Evolutionary conservation across 2,888 invertebrate genomes (phyloP).

Genomic region (Pilophorus perplexus): DNA sequence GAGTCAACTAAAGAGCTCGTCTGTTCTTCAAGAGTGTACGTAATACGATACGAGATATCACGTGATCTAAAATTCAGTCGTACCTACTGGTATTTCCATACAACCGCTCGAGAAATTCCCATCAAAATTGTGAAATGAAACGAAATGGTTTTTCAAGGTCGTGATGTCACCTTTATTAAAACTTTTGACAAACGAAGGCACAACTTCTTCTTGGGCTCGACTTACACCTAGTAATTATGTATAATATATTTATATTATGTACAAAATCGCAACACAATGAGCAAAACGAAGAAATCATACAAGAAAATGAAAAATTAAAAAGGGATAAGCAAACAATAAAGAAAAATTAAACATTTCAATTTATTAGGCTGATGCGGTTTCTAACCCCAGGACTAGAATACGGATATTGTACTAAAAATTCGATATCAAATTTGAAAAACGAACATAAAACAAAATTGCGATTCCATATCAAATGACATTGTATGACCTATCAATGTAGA

Average conservation of each 20-base stretch:
- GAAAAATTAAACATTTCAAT: not conserved
- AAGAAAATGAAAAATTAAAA: not conserved
- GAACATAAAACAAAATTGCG: not conserved
- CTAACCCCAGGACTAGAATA: too few relatives aligned
- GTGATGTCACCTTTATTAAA: slow-evolving; percentile 40
- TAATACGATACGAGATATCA: too few relatives aligned
- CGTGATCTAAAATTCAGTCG: too few relatives aligned
- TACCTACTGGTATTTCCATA: too few relatives aligned
- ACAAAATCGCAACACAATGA: slow-evolving; percentile 32
- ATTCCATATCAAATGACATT: not conserved
- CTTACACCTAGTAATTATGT: slow-evolving; percentile 32
- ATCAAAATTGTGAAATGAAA: too few relatives aligned
- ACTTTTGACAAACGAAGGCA: slow-evolving; percentile 38
- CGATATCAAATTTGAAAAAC: not conserved
- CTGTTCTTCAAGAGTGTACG: too few relatives aligned
- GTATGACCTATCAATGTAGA: not conserved
- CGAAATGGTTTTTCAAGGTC: too few relatives aligned
- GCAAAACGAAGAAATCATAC: not conserved
- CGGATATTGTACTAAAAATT: not conserved
- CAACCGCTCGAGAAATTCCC: too few relatives aligned
- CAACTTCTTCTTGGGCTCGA: slow-evolving; percentile 38
- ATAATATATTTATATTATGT: slow-evolving; percentile 39
- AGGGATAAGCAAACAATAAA: not conserved
- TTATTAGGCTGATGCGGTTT: too few relatives aligned
- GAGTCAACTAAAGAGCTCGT: too few relatives aligned